phyloP scores from a whole-genome alignment of 2,888 invertebrate species.

The Scrobipalpa costella region DNA sequence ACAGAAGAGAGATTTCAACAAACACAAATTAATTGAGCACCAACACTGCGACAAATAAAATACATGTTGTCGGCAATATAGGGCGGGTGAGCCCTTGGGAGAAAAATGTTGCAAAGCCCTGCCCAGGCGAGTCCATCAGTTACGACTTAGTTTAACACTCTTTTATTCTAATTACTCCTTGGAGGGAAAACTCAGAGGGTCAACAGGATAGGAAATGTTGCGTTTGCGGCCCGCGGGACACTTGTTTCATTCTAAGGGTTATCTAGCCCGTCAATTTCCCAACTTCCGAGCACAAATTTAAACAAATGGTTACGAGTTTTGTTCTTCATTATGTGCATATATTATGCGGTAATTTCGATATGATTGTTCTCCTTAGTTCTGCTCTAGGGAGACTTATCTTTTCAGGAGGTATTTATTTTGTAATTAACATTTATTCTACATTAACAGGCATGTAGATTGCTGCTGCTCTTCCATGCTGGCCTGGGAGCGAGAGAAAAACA shows the following conservation, averaged over 20 bases:
- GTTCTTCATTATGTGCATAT: conserved; percentile 1
- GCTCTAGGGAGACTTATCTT: too few relatives aligned
- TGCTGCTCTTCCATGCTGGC: too few relatives aligned
- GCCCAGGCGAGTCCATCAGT: conserved; percentile 60
- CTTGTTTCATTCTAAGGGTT: conserved; percentile 56
- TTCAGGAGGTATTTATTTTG: too few relatives aligned
- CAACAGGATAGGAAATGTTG: conserved; percentile 49
- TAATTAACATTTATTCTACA: too few relatives aligned
- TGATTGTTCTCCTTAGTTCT: too few relatives aligned
- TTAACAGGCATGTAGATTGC: too few relatives aligned
- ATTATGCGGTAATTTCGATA: too few relatives aligned
- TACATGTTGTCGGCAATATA: conserved; percentile 46
- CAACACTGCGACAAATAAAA: conserved; percentile 42
- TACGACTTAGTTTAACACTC: conserved; percentile 68
- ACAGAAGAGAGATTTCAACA: neutral
- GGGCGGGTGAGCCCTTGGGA: conserved; percentile 37
- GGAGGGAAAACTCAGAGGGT: conserved; percentile 57
- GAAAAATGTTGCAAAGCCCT: conserved; percentile 43
- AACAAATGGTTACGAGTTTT: conserved; percentile 26
- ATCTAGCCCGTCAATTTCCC: conserved; percentile 39
- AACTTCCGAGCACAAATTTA: conserved; percentile 35
- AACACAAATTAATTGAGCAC: conserved; percentile 28
- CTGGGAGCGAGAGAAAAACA: too few relatives aligned
- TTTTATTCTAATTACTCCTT: conserved; percentile 73
- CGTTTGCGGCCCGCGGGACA: conserved; percentile 48